Evolutionary conservation across 2,797 vertebrate species (phyloP), one percentile per base, ranked within the genome.

Genomic region (Neopelma chrysocephalum): DNA sequence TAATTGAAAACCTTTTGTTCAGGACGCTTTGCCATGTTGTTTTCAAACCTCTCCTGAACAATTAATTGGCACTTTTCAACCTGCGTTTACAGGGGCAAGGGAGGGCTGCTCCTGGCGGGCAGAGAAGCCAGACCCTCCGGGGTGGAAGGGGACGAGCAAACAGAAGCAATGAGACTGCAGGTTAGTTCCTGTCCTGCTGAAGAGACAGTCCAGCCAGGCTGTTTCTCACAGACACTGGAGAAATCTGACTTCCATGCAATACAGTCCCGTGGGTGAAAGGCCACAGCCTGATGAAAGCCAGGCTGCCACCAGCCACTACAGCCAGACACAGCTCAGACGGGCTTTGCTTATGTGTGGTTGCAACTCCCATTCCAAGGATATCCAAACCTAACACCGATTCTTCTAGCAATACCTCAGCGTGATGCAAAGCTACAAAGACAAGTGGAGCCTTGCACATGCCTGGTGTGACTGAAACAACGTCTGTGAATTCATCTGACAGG

Each of bases 41-140:
- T 87, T 69, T 38, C 83, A 56, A 72, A 87, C 32, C 31, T 79
- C 58, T 89, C 12, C 6, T 22, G 43, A 72, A 45, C 23, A 50
- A 54, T 69, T 26, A 68, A 76, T 1, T 0, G 51, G 92, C 90
- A 97, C 92, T 92, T 96, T 94, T 91, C 93, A 96, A 93, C 82
- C 66, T 72, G 82, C 69, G 61, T 91, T 76, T n/a, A 40, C 36
- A 72, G 77, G 32, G 65, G 53, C 27, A 60, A 50, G 25, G 68
- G 38, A 68, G 27, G 64, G 71, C 36, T 2, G 4, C 43, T 89
- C 68, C 76, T 42, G 43, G 73, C 0, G 10, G 45, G 76, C 77
- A 82, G 80, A 83, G 68, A 82, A 95, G 65, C 42, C 8, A 1
- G 57, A 88, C 69, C 53, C 65, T 83, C 62, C 0, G 0, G 36